A percentile compares a stretch with the other conserved stretches of the same genome.
These are phyloP conservation scores for Phoxinus phoxinus DNA, from an alignment of 2,113 vertebrate genomes.

Conservation along the genomic window DNA sequence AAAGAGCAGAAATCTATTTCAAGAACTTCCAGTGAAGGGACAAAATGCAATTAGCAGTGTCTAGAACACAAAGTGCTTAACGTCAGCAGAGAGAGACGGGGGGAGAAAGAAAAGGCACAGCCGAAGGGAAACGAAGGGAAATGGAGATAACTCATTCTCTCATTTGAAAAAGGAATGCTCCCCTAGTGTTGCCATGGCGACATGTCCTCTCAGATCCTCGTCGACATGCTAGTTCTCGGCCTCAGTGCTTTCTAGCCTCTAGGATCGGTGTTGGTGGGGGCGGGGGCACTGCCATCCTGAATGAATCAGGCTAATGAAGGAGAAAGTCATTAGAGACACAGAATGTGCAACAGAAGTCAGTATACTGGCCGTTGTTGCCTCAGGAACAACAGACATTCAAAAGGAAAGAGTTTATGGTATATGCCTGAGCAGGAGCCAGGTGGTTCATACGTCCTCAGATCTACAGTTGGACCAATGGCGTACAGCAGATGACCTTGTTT, in stretches of 20 bases:
- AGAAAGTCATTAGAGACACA: constrained; percentile 42
- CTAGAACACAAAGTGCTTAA: constrained; percentile 50
- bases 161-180: constrained; percentile 45
- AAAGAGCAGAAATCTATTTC: constrained; percentile 39
- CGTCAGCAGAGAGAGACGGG: background rate
- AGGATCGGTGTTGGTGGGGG: constrained; percentile 25
- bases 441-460: background rate
- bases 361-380: background rate
- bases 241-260: constrained; percentile 40
- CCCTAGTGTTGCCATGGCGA: constrained; percentile 58
- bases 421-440: constrained; percentile 27
- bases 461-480: background rate
- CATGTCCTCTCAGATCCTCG: constrained; percentile 45
- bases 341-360: constrained; percentile 27
- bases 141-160: constrained; percentile 47
- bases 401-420: background rate
- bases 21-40: constrained; percentile 32
- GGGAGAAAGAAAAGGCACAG: constrained; percentile 13
- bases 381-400: constrained; percentile 9
- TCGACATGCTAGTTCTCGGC: constrained; percentile 45
- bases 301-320: constrained; percentile 53
- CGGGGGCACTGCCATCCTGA: constrained; percentile 23
- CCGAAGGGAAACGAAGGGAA: constrained; percentile 37
- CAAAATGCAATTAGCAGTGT: constrained; percentile 51
- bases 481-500: constrained; percentile 20